Evolutionary conservation across 1,140 invertebrate species (phyloP).

Genomic region (Aphis craccivora): DNA sequence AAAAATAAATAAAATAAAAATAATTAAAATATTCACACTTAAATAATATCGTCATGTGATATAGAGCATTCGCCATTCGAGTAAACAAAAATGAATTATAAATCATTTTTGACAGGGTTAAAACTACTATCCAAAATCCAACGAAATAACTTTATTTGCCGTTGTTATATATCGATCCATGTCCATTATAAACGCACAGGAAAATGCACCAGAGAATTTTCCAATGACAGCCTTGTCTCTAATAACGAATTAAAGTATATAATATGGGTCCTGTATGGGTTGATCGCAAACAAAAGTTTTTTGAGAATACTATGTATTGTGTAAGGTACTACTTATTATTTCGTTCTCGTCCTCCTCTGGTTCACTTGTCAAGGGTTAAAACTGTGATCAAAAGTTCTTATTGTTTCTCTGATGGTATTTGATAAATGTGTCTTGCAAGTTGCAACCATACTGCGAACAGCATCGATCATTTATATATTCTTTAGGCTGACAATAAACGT

Average conservation of each 20-base stretch:
- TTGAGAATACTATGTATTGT: slow-evolving; percentile 23
- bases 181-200: slow-evolving; percentile 11
- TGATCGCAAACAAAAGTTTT: slow-evolving; percentile 24
- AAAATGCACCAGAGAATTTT: background rate
- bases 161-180: slow-evolving; percentile 16
- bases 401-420: slow-evolving; percentile 32
- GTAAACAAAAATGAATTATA: slow-evolving; percentile 39
- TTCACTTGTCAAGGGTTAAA: slow-evolving; percentile 35
- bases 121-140: slow-evolving; percentile 30
- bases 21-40: background rate
- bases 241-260: slow-evolving; percentile 45
- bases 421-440: slow-evolving; percentile 20
- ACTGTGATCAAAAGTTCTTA: slow-evolving; percentile 24
- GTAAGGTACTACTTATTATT: background rate
- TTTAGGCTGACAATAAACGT: background rate
- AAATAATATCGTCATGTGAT: background rate
- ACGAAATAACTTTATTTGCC: slow-evolving; percentile 37
- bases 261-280: background rate
- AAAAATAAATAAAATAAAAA: background rate
- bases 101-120: slow-evolving; percentile 50
- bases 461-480: slow-evolving; percentile 22
- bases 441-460: background rate
- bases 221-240: slow-evolving; percentile 1
- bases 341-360: background rate
- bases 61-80: background rate